Base-by-base conservation (phyloP, 2,113 vertebrate species). In the Heterotis niloticus region DNA sequence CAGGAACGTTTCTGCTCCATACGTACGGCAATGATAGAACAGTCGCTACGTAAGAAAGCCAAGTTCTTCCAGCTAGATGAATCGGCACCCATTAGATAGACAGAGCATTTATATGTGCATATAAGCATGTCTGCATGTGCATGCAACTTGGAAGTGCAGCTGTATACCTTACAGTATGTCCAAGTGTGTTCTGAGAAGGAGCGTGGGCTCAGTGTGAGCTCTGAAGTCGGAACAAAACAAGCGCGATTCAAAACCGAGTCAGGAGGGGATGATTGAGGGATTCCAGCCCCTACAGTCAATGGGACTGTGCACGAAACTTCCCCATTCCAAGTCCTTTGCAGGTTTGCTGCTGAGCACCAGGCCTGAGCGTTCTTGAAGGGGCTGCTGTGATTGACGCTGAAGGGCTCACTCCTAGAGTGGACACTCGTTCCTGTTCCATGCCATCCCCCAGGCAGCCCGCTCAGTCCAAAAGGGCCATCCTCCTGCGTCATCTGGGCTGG, bases 401-500 rank as follows among this genome's bases (percentile, higher is more conserved):
- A 54, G 10, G 60, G 79, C 73, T 29, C 56, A 60, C 57, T 75
- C 57, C 74, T 75, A 34, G 9, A 17, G 34, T 44, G 34, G 34
- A 44, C 34, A 44, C 3, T 44, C 34, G 3, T 44, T 44, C 34
- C 34, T 44, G 34, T 44, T 7, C 34, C 7, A 7, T 44, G 34
- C 34, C 7, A 7, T 44, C 34, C 13, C 34, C 23, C 26, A n/a
- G 74, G 28, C 59, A 60, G 34, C 67, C 76, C 84, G 83, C 86
- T 83, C 83, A 82, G 89, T 91, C 86, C 84, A 85, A 83, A 79
- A 89, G 82, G 13, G 57, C 79, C 59, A 64, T 76, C 80, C 85
- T 83, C 77, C 84, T 90, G 91, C 93, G 98, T 99, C 96, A 98
- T 99, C 97, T 99, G 91, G 94, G 92, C 83, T 98, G 96, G 24